Percentiles rank a stretch among this genome's conserved stretches.
These are phyloP conservation scores for Drosophila pruinosa DNA, from an alignment of 1,140 invertebrate species.

Conservation along the genomic window DNA sequence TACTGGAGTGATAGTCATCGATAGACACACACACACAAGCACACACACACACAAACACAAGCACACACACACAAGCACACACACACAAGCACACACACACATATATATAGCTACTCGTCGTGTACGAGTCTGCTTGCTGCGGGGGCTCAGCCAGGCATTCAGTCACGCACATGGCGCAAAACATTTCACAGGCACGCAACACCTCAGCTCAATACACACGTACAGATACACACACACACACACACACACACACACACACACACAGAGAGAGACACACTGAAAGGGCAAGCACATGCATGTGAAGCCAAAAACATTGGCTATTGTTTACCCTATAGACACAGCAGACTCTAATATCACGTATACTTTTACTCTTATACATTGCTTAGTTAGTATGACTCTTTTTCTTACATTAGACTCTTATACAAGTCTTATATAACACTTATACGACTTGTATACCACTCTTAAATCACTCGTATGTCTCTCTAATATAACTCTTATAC, in stretches of 20 bases:
- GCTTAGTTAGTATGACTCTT: too few species aligned
- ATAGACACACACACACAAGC: too few species aligned
- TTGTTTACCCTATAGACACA: constrained; percentile 11
- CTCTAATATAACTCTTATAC: not conserved
- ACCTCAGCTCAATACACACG: constrained; percentile 27
- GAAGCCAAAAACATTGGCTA: constrained; percentile 21
- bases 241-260: not conserved
- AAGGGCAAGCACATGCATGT: constrained; percentile 14
- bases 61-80: too few species aligned
- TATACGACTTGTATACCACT: not conserved
- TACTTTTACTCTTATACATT: too few species aligned
- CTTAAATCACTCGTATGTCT: not conserved
- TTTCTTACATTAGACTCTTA: not conserved
- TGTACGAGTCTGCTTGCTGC: constrained; percentile 9
- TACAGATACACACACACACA: not conserved
- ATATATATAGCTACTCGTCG: too few species aligned
- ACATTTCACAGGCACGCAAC: constrained; percentile 74
- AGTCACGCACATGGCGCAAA: constrained; percentile 72
- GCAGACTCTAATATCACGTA: too few species aligned
- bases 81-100: too few species aligned
- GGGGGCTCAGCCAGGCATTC: constrained; percentile 43
- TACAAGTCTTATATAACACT: not conserved
- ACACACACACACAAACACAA: too few species aligned
- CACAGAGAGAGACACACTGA: not conserved
- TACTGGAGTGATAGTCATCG: too few species aligned